Conservation (phyloP, 2,888 invertebrate species). For the Serrognathus titanus region DNA sequence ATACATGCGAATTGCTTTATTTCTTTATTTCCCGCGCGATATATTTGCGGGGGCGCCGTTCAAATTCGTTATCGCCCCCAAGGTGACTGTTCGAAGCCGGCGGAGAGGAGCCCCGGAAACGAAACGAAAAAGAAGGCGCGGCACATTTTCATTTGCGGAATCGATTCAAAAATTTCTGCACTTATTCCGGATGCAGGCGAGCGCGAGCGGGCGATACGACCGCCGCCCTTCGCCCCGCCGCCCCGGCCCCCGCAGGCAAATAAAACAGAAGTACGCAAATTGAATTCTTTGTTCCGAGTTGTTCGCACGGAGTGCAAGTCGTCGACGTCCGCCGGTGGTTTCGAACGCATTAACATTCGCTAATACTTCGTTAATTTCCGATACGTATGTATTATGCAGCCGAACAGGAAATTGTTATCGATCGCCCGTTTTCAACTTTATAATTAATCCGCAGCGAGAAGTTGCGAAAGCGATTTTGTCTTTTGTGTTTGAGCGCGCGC, state of each 20-base stretch:
- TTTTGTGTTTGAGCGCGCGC: too few species aligned
- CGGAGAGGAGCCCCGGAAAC: neutral
- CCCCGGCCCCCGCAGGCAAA: neutral
- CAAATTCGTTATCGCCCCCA: neutral
- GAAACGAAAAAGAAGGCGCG: neutral
- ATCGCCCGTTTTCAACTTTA: neutral
- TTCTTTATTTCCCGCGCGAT: too few species aligned
- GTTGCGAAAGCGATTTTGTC: too few species aligned
- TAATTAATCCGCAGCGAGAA: neutral
- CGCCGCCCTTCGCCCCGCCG: neutral
- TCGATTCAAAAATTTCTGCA: constrained; percentile 2
- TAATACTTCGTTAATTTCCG: constrained; percentile 3
- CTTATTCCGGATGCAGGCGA: neutral
- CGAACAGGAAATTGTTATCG: constrained; percentile 9
- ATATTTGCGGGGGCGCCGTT: neutral
- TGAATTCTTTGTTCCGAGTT: constrained; percentile 1
- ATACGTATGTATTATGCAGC: constrained; percentile 1
- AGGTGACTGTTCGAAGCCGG: neutral
- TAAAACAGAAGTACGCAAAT: constrained; percentile 1
- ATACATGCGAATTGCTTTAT: too few species aligned
- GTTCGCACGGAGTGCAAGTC: neutral
- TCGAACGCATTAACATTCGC: neutral
- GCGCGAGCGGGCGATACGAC: neutral
- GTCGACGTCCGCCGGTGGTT: neutral
- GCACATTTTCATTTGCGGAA: neutral